Evolutionary conservation across 2,888 invertebrate genomes (phyloP), one percentile per base, ranked within the genome.

Genomic region (Diadegma fenestrale): DNA sequence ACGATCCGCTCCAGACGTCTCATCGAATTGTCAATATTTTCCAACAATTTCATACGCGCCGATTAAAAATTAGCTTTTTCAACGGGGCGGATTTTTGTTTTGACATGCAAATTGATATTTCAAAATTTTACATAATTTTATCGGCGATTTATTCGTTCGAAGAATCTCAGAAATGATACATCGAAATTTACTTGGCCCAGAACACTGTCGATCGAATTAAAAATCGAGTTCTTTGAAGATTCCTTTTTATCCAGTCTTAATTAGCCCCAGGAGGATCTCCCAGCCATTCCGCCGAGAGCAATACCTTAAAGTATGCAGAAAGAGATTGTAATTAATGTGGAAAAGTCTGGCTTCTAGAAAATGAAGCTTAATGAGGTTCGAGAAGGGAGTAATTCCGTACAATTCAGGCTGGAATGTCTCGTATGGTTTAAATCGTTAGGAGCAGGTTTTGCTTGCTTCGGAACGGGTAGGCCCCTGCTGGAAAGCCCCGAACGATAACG

Each of bases 401-500:
- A 26, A 68, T 68, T 45, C 45, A n/a, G 22, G 19, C 19, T 30
- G 33, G n/a, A 75, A 75, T 10, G 30, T 61, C 26, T 54, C 75
- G 48, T 54, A 66, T 41, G n/a, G 51, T 66, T 66, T 17, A 45
- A 22, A 61, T 71, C 26, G 69, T 71, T 51, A 54, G 68, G 63
- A 51, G 54, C 48, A 63, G 51, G 63, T 77, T 63, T 48, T 51
- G 30, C 61, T 26, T 41, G 43, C 17, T 30, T 22, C 63, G 33
- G 30, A 64, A 64, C 41, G 30, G 54, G 43, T 75, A 75, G 43
- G 30, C 61, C 30, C 8, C 76, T n/a, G 26, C 71, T 77, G 84
- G 72, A 81, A 63, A 81, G 81, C 84, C 78, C 73, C 84, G 81
- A 75, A 77, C 72, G 73, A 81, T 85, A 85, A 85, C 84, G 84